phyloP scores from a whole-genome alignment of 1,140 invertebrate species.

The Drosophila triauraria region DNA sequence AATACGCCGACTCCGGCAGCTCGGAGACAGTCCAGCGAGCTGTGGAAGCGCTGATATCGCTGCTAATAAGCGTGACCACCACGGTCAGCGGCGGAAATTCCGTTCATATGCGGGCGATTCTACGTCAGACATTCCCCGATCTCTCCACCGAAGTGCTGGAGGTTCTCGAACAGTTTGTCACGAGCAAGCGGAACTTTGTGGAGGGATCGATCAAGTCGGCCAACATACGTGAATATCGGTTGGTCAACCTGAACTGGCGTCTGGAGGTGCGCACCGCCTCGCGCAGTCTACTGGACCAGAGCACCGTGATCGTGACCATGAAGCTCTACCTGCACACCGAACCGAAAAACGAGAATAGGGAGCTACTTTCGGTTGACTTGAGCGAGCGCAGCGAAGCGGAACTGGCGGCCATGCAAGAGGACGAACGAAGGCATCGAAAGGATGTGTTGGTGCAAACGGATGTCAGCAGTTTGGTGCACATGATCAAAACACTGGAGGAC shows the following conservation, averaged over 20 bases:
- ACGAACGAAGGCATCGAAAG: conserved; percentile 74
- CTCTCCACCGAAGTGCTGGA: conserved; percentile 59
- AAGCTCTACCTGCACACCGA: conserved; percentile 78
- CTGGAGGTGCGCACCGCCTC: conserved; percentile 76
- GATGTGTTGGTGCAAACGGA: conserved; percentile 80
- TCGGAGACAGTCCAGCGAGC: conserved; percentile 47
- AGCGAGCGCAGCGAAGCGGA: conserved; percentile 56
- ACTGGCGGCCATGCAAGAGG: conserved; percentile 59
- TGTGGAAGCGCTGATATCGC: conserved; percentile 74
- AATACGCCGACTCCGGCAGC: conserved; percentile 38
- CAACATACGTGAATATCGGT: conserved; percentile 74
- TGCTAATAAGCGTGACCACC: conserved; percentile 74
- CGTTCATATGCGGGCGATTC: conserved; percentile 21
- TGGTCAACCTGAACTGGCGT: conserved; percentile 79
- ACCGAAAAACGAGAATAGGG: conserved; percentile 78
- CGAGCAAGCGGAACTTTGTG: conserved; percentile 74
- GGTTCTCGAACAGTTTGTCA: conserved; percentile 74
- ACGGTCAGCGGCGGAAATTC: conserved; percentile 31
- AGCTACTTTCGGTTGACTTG: conserved; percentile 57
- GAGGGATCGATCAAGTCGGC: conserved; percentile 81
- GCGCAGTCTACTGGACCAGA: conserved; percentile 65
- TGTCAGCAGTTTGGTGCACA: conserved; percentile 65
- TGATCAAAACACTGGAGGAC: conserved; percentile 78
- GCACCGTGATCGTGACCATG: conserved; percentile 69
- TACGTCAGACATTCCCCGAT: conserved; percentile 59